Percentiles rank a stretch among this genome's conserved stretches.
phyloP scores from a whole-genome alignment of 2,888 invertebrate genomes.

The Listrodromus nycthemerus region DNA sequence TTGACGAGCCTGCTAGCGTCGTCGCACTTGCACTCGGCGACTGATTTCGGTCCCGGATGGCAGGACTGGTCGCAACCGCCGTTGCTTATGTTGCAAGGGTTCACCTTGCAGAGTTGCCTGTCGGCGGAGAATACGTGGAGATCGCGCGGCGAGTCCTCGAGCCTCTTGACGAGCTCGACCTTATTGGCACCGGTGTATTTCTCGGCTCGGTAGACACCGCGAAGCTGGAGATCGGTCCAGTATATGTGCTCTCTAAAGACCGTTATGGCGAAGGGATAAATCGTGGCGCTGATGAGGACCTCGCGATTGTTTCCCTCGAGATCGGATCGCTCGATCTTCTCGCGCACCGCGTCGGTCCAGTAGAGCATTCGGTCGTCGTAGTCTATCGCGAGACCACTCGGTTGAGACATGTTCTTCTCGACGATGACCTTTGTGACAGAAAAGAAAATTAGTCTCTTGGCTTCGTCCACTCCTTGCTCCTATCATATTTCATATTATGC shows the following conservation, averaged over 20 bases:
- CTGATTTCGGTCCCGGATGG: slow-evolving; percentile 94
- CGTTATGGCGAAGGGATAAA: slow-evolving; percentile 97
- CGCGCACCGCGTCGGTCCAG: slow-evolving; percentile 98
- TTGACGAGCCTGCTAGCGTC: slow-evolving; percentile 95
- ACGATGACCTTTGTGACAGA: slow-evolving; percentile 88
- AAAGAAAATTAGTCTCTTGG: no score
- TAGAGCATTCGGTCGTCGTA: slow-evolving; percentile 96
- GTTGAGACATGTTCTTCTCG: slow-evolving; percentile 95
- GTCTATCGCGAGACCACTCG: slow-evolving; percentile 97
- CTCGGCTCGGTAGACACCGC: slow-evolving; percentile 98
- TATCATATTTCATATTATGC: no score
- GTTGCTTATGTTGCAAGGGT: slow-evolving; percentile 95
- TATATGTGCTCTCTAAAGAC: slow-evolving; percentile 96
- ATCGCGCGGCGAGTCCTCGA: slow-evolving; percentile 97
- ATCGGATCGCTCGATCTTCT: slow-evolving; percentile 97
- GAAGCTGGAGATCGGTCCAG: slow-evolving; percentile 97
- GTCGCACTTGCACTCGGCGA: slow-evolving; percentile 96
- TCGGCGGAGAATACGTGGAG: slow-evolving; percentile 94
- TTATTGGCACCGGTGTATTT: slow-evolving; percentile 98
- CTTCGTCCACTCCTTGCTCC: no score
- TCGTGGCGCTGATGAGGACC: slow-evolving; percentile 94
- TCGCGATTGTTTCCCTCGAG: slow-evolving; percentile 95
- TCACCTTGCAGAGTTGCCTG: slow-evolving; percentile 92
- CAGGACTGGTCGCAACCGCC: slow-evolving; percentile 98
- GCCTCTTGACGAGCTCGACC: slow-evolving; percentile 96